phyloP scores from a whole-genome alignment of 2,888 invertebrate species.

The Dynastes maya region DNA sequence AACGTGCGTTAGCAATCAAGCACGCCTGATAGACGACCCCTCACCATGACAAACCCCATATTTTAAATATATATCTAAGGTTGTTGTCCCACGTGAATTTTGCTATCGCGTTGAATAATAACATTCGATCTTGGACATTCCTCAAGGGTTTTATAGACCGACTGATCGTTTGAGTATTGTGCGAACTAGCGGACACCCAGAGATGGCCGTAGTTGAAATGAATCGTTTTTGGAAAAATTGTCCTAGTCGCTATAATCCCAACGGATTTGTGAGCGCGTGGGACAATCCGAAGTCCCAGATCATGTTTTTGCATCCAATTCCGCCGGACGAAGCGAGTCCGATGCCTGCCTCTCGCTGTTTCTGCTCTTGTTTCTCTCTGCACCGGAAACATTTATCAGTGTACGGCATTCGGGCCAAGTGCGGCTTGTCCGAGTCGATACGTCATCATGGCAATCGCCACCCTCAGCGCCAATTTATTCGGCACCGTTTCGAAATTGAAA shows the following conservation, averaged over 20 bases:
- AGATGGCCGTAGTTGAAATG: slow-evolving; percentile 59
- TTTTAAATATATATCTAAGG: slow-evolving; percentile 40
- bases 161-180: slow-evolving; percentile 53
- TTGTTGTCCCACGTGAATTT: slow-evolving; percentile 38
- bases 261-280: slow-evolving; percentile 53
- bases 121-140: slow-evolving; percentile 60
- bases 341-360: not conserved
- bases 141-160: slow-evolving; percentile 55
- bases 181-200: slow-evolving; percentile 63
- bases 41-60: not conserved
- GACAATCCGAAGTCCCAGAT: slow-evolving; percentile 51
- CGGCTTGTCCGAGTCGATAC: slow-evolving; percentile 68
- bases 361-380: slow-evolving; percentile 26
- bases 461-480: slow-evolving; percentile 72
- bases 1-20: slow-evolving; percentile 5
- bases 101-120: slow-evolving; percentile 57
- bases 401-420: slow-evolving; percentile 64
- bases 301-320: slow-evolving; percentile 54
- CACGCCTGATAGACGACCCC: not conserved
- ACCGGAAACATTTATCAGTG: slow-evolving; percentile 57
- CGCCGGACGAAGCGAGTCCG: slow-evolving; percentile 40
- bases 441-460: slow-evolving; percentile 72
- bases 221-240: slow-evolving; percentile 53
- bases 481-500: slow-evolving; percentile 71
- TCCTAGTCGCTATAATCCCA: slow-evolving; percentile 53